Evolutionary conservation across 1,140 invertebrate genomes (phyloP), one percentile per base, ranked within the genome.

Genomic region (Gryon sp.): DNA sequence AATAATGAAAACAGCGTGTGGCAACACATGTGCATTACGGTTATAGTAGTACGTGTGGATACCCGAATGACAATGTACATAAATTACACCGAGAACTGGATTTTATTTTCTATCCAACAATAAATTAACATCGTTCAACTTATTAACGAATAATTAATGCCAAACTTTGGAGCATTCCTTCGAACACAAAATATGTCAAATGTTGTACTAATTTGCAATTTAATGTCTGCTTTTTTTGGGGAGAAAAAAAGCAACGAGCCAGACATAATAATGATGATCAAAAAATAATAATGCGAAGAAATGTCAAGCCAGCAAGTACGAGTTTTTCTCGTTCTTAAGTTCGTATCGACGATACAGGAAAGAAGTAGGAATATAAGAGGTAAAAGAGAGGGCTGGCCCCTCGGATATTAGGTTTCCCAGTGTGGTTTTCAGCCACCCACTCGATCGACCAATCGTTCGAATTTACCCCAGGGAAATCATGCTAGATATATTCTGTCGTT

Each of bases 351-450:
- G 62, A 77, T 72, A 77, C 60, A 66, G 62, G 60, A 40, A 70
- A 70, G 63, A 62, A 59, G 46, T 53, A 76, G 66, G 26, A 63
- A 63, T 62, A 69, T 72, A 68, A 55, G 38, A 70, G 53, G 65
- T 28, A 36, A 40, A 65, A 76, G 79, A 81, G 78, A 79, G 82
- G 78, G 82, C 68, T 70, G 79, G 79, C 79, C 79, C 78, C 81
- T 79, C 81, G 79, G 83, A 87, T 87, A 87, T 87, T 86, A 87
- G 86, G 85, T 87, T 87, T 87, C 86, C 85, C 85, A 86, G 78
- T 86, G 85, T 80, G 86, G 85, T 87, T 87, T 87, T 88, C 86
- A 88, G 82, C 85, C 86, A 86, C 84, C 85, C 82, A 87, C 83
- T 85, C 85, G 84, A 87, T 86, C 85, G 85, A 84, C 83, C 85